A percentile compares a stretch with the other conserved stretches of the same genome.
phyloP scores from a whole-genome alignment of 2,888 invertebrate species.

The Agriopis leucophaearia region DNA sequence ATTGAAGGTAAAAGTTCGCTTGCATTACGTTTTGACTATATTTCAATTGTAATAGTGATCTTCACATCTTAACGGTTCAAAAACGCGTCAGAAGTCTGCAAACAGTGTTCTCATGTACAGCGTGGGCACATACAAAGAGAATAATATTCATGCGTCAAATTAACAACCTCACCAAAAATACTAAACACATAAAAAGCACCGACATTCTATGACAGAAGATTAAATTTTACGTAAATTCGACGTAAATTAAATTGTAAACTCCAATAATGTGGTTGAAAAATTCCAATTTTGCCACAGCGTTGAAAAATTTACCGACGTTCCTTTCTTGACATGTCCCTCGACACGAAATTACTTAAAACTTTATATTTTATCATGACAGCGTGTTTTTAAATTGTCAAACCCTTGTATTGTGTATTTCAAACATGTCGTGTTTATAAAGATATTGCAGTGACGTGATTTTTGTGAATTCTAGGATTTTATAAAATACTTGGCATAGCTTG shows the following conservation, averaged over 20 bases:
- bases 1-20: no score
- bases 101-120: slow-evolving; percentile 3
- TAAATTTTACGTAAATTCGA: slow-evolving; percentile 21
- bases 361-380: slow-evolving; percentile 38
- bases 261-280: slow-evolving; percentile 38
- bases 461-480: slow-evolving; percentile 28
- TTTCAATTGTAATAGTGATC: no score
- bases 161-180: slow-evolving; percentile 23
- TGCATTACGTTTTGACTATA: no score
- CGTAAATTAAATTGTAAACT: slow-evolving; percentile 35
- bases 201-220: slow-evolving; percentile 30
- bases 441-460: slow-evolving; percentile 9
- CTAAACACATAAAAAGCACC: slow-evolving; percentile 26
- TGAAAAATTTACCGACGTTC: slow-evolving; percentile 44
- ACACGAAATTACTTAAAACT: slow-evolving; percentile 37
- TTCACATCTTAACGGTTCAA: no score
- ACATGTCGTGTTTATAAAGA: slow-evolving; percentile 19
- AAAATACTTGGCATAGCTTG: slow-evolving; percentile 32
- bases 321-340: slow-evolving; percentile 34
- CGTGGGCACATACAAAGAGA: slow-evolving; percentile 7
- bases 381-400: slow-evolving; percentile 29
- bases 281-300: slow-evolving; percentile 38
- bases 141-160: slow-evolving; percentile 18
- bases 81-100: background rate
- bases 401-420: slow-evolving; percentile 29